phyloP scores from a whole-genome alignment of 2,113 vertebrate genomes.

The Phylloscopus whistleri region DNA sequence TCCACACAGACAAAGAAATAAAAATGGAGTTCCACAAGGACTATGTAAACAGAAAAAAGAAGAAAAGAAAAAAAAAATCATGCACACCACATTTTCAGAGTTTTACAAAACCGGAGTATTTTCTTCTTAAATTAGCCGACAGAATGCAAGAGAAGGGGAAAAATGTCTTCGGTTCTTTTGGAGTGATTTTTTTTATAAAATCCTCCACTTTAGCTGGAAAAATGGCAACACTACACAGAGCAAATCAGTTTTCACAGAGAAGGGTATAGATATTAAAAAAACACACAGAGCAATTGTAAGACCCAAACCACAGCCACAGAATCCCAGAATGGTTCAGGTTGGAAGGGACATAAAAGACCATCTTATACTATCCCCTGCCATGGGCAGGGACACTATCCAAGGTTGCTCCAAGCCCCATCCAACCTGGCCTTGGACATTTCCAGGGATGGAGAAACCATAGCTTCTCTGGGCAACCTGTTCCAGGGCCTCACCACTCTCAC shows the following conservation, averaged over 20 bases:
- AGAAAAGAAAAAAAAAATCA: neutral
- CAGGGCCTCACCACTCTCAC: neutral
- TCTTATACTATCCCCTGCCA: no score
- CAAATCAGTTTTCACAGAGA: neutral
- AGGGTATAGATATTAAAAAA: neutral
- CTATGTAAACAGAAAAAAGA: neutral
- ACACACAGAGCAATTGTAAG: neutral
- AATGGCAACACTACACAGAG: neutral
- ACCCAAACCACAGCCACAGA: neutral
- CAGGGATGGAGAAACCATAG: neutral
- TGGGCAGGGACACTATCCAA: neutral
- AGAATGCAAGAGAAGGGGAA: neutral
- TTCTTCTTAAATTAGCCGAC: neutral
- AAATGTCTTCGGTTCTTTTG: neutral
- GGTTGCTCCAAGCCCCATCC: neutral
- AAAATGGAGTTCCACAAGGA: neutral
- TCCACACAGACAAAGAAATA: neutral
- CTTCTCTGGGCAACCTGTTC: neutral
- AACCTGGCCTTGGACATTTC: neutral
- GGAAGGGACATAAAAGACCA: neutral
- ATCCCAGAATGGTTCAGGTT: neutral
- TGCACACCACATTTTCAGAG: neutral
- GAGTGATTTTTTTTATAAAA: neutral
- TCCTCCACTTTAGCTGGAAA: neutral
- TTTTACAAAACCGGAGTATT: neutral